Conservation (phyloP, 2,113 vertebrate genomes). For the Calyptomena viridis region DNA sequence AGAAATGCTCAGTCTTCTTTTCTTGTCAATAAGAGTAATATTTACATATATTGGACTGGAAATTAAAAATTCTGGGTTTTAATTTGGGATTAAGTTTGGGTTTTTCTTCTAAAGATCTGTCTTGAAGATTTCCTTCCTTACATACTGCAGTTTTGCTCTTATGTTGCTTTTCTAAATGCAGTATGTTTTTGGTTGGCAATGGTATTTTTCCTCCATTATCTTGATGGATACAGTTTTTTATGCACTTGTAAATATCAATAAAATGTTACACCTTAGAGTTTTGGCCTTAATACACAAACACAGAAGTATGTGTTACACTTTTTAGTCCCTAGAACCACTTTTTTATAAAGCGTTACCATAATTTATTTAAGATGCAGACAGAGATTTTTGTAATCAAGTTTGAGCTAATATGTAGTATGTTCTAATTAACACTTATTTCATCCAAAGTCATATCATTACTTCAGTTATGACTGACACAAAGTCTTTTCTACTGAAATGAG, state of each 20-base stretch:
- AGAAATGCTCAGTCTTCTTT: background rate
- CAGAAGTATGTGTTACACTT: background rate
- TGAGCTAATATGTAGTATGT: background rate
- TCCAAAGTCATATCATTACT: background rate
- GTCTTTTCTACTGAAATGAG: background rate
- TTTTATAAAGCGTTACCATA: background rate
- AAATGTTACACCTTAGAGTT: background rate
- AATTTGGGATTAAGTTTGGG: background rate
- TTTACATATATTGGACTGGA: fast-evolving
- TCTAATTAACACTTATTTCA: background rate
- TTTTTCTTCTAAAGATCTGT: background rate
- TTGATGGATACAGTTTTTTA: background rate
- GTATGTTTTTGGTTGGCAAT: background rate
- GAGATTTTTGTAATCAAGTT: background rate
- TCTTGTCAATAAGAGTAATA: background rate
- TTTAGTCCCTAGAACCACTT: background rate
- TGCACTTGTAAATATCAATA: background rate
- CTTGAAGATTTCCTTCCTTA: background rate
- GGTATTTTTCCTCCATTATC: background rate
- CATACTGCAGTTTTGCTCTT: background rate
- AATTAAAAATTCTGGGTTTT: background rate
- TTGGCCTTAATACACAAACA: background rate
- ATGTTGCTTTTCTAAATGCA: background rate
- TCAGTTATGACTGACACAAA: background rate
- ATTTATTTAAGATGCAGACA: background rate